Conservation (phyloP, 2,888 invertebrate species). For the Phorcus lineatus region DNA sequence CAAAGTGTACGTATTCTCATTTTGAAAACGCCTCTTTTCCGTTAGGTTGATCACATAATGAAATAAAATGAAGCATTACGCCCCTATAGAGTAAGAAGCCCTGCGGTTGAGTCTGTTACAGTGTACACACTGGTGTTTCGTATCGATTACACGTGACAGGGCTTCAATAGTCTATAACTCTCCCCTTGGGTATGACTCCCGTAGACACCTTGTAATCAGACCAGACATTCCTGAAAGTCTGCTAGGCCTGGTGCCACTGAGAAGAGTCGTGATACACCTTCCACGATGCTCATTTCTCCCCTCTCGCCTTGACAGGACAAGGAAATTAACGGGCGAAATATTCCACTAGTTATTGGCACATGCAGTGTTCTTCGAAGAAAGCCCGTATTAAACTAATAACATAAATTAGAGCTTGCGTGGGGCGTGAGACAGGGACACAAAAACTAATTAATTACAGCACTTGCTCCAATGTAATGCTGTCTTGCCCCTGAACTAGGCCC, state of each 20-base stretch:
- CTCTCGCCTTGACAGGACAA: neutral
- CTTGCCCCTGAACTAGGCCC: neutral
- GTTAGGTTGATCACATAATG: no score
- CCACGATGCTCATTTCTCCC: neutral
- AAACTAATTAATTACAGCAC: slow-evolving; percentile 20
- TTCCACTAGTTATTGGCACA: slow-evolving; percentile 4
- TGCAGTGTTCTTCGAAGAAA: slow-evolving; percentile 3
- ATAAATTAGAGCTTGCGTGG: slow-evolving; percentile 6
- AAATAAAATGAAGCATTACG: no score
- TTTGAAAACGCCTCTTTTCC: no score
- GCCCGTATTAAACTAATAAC: slow-evolving; percentile 20
- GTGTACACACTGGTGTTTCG: no score
- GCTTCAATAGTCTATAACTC: no score
- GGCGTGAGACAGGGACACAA: slow-evolving; percentile 2
- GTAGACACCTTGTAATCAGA: neutral
- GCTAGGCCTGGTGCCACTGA: neutral
- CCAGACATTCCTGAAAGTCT: neutral
- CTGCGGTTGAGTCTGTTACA: no score
- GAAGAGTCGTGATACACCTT: neutral
- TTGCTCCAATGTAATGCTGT: slow-evolving; percentile 6
- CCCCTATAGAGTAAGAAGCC: no score
- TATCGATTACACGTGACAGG: no score
- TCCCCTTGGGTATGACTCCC: neutral
- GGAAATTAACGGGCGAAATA: slow-evolving; percentile 15
- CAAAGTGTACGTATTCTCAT: no score